phyloP scores from a whole-genome alignment of 2,113 vertebrate genomes.

The Mionectes macconnelli region DNA sequence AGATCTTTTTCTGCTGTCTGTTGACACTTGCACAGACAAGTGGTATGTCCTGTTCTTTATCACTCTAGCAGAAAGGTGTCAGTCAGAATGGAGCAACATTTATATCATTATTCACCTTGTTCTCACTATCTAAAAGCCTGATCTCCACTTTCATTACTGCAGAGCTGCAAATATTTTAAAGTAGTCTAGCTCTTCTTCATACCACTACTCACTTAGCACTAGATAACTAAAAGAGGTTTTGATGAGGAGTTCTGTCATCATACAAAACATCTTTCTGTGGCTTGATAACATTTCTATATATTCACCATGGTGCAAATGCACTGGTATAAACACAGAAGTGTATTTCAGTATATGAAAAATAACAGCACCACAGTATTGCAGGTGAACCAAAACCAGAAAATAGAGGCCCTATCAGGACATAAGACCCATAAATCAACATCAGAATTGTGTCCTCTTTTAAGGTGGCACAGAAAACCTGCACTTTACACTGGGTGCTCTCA shows the following conservation, averaged over 20 bases:
- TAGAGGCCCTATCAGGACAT: background rate
- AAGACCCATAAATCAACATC: background rate
- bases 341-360: background rate
- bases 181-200: background rate
- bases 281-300: background rate
- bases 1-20: background rate
- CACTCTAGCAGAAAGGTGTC: background rate
- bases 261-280: background rate
- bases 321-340: background rate
- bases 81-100: conserved; percentile 19
- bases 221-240: background rate
- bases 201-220: background rate
- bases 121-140: conserved; percentile 3
- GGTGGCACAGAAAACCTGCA: background rate
- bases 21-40: background rate
- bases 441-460: background rate
- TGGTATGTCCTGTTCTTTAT: conserved; percentile 21
- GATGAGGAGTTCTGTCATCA: background rate
- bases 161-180: conserved; percentile 6
- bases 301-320: background rate
- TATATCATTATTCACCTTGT: conserved; percentile 11
- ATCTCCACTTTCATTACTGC: background rate
- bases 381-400: background rate
- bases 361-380: background rate
- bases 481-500: background rate